Base-by-base conservation (phyloP, 1,140 invertebrate species). In the Euglossa dilemma region DNA sequence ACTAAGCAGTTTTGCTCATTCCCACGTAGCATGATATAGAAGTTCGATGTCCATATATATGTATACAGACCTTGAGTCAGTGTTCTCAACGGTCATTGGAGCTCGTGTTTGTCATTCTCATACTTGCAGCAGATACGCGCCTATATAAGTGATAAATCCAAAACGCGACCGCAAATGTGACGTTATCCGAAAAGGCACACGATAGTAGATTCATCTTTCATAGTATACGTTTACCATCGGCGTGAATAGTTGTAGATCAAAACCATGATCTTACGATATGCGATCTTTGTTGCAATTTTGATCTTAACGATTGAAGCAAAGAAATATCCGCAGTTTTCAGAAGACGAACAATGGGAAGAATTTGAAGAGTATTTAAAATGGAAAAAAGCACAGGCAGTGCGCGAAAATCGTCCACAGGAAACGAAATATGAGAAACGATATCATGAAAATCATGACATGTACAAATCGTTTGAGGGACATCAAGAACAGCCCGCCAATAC, bases 301-400 rank as follows among this genome's bases (percentile, higher is more conserved):
- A 79, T 80, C 25, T 4, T 94, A 91, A 0, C 93, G 92, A 57
- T 95, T 92, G 0, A 85, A 6, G 78, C 83, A 16, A 81, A 85
- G 18, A 85, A 74, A 7, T 54, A 84, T 57, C 2, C 45, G 8
- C 52, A 63, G 16, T n/a, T 47, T 14, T 52, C 45, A 5, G 70
- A 54, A 0, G 36, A 59, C 3, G 47, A 64, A 67, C 73, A 78
- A 7, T 83, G 83, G 87, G 59, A 83, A n/a, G 71, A 87, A 54
- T 83, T 87, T 23, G 66, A 85, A 14, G 83, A 85, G 12, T 85
- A 61, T 64, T 8, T 67, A 20, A 36, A 87, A 28, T 80, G 79
- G 79, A 77, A 79, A 11, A 73, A 63, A 52, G 20, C 54, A 14
- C 80, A 45, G 2, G n/a, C 67, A 43, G 14, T n/a, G 7, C 25